These are phyloP conservation scores for Thymelicus sylvestris DNA, from an alignment of 2,888 invertebrate species.

Conservation along the genomic window DNA sequence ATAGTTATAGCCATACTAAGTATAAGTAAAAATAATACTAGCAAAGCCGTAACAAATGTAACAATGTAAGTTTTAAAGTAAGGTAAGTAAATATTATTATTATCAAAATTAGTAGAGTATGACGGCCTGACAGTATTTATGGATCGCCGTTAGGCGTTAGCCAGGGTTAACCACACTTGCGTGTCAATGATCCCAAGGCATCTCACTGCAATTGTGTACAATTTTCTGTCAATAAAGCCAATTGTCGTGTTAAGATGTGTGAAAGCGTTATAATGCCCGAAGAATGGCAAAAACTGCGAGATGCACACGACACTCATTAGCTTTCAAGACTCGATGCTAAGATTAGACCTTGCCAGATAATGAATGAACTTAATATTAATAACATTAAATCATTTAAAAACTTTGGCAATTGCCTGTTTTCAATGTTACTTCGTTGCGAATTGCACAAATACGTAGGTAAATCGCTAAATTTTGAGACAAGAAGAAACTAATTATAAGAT, in stretches of 20 bases:
- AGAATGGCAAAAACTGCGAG: constrained; percentile 5
- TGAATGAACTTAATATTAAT: neutral
- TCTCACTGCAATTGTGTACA: constrained; percentile 24
- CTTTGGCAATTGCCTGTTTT: too few relatives aligned
- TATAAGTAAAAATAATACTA: too few relatives aligned
- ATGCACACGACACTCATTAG: constrained; percentile 1
- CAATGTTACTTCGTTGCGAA: too few relatives aligned
- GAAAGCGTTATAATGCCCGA: constrained; percentile 15
- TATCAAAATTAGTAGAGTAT: neutral
- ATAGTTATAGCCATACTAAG: too few relatives aligned
- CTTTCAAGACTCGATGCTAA: constrained; percentile 1
- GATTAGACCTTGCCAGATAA: neutral
- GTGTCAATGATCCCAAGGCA: constrained; percentile 23
- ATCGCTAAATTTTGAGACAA: too few relatives aligned
- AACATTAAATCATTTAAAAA: too few relatives aligned
- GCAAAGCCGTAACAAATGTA: too few relatives aligned
- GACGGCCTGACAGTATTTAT: constrained; percentile 10
- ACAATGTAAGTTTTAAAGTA: too few relatives aligned
- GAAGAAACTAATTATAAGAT: too few relatives aligned
- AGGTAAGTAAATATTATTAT: too few relatives aligned
- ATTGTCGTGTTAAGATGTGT: constrained; percentile 31
- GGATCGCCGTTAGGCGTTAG: constrained; percentile 26
- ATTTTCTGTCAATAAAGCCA: constrained; percentile 32
- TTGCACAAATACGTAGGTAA: too few relatives aligned
- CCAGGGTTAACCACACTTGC: constrained; percentile 16